These are phyloP conservation scores for Cyclophora punctaria DNA, from an alignment of 2,888 invertebrate species.

Conservation along the genomic window DNA sequence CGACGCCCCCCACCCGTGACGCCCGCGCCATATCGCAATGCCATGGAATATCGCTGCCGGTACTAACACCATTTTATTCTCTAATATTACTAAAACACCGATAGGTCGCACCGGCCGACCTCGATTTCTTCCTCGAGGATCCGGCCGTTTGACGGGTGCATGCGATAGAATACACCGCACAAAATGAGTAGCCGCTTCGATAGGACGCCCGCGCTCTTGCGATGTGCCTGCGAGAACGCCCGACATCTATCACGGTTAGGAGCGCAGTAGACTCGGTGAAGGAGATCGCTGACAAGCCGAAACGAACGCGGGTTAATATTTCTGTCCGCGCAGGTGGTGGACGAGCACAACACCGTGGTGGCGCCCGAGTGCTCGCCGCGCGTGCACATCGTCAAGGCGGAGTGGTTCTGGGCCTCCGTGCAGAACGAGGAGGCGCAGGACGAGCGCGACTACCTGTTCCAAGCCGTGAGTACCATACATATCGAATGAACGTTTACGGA, in stretches of 20 bases:
- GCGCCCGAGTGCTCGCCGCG: constrained; percentile 82
- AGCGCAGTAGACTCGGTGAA: constrained; percentile 4
- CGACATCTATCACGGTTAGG: constrained; percentile 6
- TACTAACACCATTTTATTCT: constrained; percentile 75
- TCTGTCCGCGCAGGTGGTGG: constrained; percentile 80
- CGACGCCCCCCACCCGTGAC: constrained; percentile 61
- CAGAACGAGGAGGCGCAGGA: constrained; percentile 96
- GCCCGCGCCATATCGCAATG: constrained; percentile 69
- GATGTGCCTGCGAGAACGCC: constrained; percentile 10
- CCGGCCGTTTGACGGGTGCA: constrained; percentile 29
- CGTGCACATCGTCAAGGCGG: constrained; percentile 88
- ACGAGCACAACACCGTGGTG: constrained; percentile 82
- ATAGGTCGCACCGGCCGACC: constrained; percentile 27
- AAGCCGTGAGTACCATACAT: constrained; percentile 79
- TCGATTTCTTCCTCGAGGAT: constrained; percentile 19
- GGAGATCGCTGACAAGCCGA: background rate
- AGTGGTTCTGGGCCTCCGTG: constrained; percentile 99
- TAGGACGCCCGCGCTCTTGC: constrained; percentile 29
- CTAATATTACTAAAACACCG: constrained; percentile 64
- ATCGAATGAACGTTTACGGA: background rate
- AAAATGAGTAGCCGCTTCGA: constrained; percentile 34
- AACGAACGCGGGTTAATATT: constrained; percentile 1
- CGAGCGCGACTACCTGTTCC: constrained; percentile 91
- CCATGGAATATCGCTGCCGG: constrained; percentile 75
- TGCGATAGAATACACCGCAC: constrained; percentile 30